Evolutionary conservation across 2,888 invertebrate genomes (phyloP).

Genomic region (Parnassius orleans): DNA sequence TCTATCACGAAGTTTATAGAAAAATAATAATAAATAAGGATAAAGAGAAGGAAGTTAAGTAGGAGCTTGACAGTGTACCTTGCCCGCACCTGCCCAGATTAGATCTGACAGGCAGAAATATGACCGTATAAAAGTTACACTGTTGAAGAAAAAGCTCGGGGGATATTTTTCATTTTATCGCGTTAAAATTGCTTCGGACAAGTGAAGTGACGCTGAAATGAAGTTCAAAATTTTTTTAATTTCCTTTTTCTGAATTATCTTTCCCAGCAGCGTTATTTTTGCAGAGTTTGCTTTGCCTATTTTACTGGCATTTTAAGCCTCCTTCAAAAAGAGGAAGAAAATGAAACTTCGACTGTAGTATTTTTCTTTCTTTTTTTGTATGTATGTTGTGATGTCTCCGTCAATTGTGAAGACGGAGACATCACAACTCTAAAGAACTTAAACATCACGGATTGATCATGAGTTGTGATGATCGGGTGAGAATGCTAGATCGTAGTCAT

Average conservation of each 20-base stretch:
- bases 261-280: not conserved
- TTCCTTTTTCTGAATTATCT: slow-evolving; percentile 3
- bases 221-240: not conserved
- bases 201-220: not conserved
- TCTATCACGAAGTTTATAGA: not conserved
- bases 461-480: too few species aligned
- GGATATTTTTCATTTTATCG: not conserved
- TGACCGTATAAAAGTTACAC: slow-evolving; percentile 2
- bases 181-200: not conserved
- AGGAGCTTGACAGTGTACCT: not conserved
- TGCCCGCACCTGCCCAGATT: not conserved
- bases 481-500: too few species aligned
- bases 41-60: not conserved
- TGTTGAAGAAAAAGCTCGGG: not conserved
- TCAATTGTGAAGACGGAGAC: too few species aligned
- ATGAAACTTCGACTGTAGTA: too few species aligned
- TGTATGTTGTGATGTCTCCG: too few species aligned
- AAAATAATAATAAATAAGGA: not conserved
- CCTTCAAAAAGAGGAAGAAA: too few species aligned
- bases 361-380: too few species aligned
- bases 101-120: slow-evolving; percentile 3
- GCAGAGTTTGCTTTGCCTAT: too few species aligned
- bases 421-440: too few species aligned
- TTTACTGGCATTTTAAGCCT: too few species aligned
- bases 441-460: too few species aligned